Evolutionary conservation across 2,113 vertebrate species (phyloP).

Genomic region (Burhinus oedicnemus): DNA sequence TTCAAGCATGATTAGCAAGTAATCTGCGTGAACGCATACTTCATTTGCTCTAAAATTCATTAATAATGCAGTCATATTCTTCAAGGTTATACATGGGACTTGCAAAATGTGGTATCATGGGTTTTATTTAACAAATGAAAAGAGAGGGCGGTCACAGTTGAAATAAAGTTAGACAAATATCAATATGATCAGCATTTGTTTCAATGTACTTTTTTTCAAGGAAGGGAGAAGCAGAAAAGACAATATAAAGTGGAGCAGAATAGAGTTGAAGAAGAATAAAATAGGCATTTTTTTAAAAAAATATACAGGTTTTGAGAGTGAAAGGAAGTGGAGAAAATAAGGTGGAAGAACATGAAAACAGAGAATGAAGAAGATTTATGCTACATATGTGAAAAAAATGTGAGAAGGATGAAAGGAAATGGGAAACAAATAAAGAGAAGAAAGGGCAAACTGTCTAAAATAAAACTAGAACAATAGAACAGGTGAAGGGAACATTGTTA

Average conservation of each 20-base stretch:
- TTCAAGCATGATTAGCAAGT: constrained; percentile 41
- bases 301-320: neutral
- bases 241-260: neutral
- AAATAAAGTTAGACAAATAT: neutral
- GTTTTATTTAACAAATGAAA: neutral
- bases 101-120: neutral
- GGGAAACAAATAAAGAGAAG: neutral
- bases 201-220: neutral
- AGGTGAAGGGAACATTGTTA: neutral
- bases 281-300: neutral
- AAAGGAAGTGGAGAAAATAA: neutral
- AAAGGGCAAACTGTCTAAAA: neutral
- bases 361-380: neutral
- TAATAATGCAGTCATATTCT: neutral
- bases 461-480: neutral
- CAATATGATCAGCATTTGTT: neutral
- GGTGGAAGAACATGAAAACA: neutral
- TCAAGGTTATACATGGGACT: neutral
- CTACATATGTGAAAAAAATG: neutral
- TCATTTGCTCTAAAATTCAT: constrained; percentile 3
- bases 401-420: neutral
- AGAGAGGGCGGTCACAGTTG: neutral
- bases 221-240: neutral
- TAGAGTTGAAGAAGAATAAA: neutral
- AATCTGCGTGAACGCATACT: constrained; percentile 15